phyloP scores from a whole-genome alignment of 2,888 invertebrate species.

The Tenthredo notha region DNA sequence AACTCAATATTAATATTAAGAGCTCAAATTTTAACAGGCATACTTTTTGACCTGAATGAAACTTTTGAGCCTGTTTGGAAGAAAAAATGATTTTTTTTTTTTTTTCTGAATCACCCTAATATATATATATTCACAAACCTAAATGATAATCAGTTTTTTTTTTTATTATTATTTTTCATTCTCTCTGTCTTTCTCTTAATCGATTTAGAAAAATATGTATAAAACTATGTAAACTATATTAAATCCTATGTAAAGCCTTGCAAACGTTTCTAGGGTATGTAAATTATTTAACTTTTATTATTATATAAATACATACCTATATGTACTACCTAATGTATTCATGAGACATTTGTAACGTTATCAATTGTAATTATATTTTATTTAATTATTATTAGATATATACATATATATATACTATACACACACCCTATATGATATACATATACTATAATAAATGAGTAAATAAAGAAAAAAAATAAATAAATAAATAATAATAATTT shows the following conservation, averaged over 20 bases:
- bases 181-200: background rate
- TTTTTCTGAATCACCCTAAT: too few species aligned
- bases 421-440: background rate
- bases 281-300: slow-evolving; percentile 8
- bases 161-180: background rate
- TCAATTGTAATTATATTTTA: slow-evolving; percentile 68
- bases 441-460: background rate
- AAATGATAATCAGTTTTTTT: too few species aligned
- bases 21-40: too few species aligned
- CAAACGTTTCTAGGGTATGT: slow-evolving; percentile 75
- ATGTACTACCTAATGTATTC: slow-evolving; percentile 58
- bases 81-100: too few species aligned
- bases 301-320: background rate
- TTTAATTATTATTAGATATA: background rate
- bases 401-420: background rate
- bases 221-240: background rate
- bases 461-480: background rate
- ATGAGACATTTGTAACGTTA: slow-evolving; percentile 76
- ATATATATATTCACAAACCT: too few species aligned
- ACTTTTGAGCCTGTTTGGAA: too few species aligned
- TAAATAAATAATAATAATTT: too few species aligned
- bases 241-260: too few species aligned
- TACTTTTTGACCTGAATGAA: too few species aligned
- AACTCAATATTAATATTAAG: too few species aligned
- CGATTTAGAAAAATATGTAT: background rate